Conservation (phyloP, 2,113 vertebrate genomes). For the Phyllopteryx taeniolatus region DNA sequence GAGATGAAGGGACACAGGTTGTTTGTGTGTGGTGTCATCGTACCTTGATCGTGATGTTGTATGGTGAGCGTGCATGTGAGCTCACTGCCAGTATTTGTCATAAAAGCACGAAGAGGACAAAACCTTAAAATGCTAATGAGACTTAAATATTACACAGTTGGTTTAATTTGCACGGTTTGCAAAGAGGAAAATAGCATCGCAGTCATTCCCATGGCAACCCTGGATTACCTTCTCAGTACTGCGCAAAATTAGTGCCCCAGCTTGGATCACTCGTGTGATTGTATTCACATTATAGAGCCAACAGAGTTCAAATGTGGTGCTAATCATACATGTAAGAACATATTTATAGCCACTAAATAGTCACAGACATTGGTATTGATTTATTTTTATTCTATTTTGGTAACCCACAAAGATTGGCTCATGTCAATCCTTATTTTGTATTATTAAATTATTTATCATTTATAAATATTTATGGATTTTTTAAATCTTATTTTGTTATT, state of each 20-base stretch:
- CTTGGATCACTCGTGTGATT: not conserved
- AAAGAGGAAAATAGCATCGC: not conserved
- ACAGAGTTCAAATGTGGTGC: not conserved
- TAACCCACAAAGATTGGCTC: too few relatives aligned
- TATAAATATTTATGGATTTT: too few relatives aligned
- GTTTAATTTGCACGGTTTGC: not conserved
- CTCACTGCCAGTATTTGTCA: not conserved
- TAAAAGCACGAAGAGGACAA: too few relatives aligned
- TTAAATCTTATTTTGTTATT: too few relatives aligned
- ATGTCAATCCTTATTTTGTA: too few relatives aligned
- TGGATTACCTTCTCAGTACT: not conserved
- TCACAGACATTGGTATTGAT: too few relatives aligned
- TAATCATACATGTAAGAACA: too few relatives aligned
- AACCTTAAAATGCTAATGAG: not conserved
- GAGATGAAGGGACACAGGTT: slow-evolving; percentile 13
- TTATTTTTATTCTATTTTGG: too few relatives aligned
- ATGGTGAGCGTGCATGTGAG: too few relatives aligned
- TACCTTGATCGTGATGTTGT: not conserved
- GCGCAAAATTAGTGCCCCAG: not conserved
- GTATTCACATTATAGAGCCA: not conserved
- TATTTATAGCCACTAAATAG: too few relatives aligned
- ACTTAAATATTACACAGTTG: not conserved
- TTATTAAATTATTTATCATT: too few relatives aligned
- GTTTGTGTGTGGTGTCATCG: slow-evolving; percentile 12
- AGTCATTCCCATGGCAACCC: not conserved